Percentiles rank a stretch among this genome's conserved stretches.
These are phyloP conservation scores for Brachyptera putata DNA, from an alignment of 2,888 invertebrate species.

Conservation along the genomic window DNA sequence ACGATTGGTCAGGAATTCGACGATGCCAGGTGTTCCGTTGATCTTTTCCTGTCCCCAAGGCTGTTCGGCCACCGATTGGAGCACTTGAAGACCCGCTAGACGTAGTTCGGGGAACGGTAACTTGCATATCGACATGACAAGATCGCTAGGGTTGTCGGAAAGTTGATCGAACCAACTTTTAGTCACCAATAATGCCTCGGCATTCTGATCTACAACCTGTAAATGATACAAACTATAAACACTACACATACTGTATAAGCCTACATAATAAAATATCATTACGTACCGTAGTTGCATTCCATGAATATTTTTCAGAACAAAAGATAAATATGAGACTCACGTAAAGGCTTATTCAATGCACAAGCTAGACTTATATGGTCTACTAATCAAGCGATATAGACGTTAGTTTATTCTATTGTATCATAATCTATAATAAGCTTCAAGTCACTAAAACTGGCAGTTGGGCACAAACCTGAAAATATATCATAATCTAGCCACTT, in stretches of 20 bases:
- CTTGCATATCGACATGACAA: slow-evolving; percentile 58
- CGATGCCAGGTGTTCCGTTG: slow-evolving; percentile 61
- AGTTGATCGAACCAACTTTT: slow-evolving; percentile 60
- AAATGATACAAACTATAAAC: slow-evolving; percentile 24
- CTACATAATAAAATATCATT: neutral
- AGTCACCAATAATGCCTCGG: slow-evolving; percentile 50
- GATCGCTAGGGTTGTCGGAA: slow-evolving; percentile 54
- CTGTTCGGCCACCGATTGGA: slow-evolving; percentile 64
- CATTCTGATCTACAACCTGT: slow-evolving; percentile 44
- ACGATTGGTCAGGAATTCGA: slow-evolving; percentile 1
- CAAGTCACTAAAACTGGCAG: too few relatives aligned
- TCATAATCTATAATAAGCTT: too few relatives aligned
- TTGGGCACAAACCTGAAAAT: too few relatives aligned
- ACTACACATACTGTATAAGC: too few relatives aligned
- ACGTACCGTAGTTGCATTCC: neutral
- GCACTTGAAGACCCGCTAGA: slow-evolving; percentile 60
- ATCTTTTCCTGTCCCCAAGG: slow-evolving; percentile 77
- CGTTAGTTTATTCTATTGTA: too few relatives aligned
- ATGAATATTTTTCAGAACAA: neutral
- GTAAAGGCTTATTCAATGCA: too few relatives aligned
- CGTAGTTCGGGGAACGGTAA: slow-evolving; percentile 81
- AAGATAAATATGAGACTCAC: too few relatives aligned
- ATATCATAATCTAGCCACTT: too few relatives aligned
- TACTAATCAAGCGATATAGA: too few relatives aligned
- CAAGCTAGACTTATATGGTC: too few relatives aligned